A percentile compares a stretch with the other conserved stretches of the same genome.
phyloP scores from a whole-genome alignment of 2,113 vertebrate genomes.

The Ceyx margarethae region DNA sequence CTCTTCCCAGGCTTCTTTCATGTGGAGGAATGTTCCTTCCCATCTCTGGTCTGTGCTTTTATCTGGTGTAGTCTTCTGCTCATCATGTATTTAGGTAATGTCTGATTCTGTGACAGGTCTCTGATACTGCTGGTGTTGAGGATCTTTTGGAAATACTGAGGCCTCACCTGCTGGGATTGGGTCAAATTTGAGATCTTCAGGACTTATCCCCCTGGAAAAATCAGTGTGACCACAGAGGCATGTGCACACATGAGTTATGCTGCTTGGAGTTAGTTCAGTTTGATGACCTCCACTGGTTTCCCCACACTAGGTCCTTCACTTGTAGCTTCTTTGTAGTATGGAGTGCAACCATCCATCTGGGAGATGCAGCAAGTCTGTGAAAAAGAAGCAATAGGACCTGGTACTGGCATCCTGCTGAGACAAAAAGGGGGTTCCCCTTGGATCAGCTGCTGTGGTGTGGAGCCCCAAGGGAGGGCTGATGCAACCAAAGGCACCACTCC shows the following conservation, averaged over 20 bases:
- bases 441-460: background rate
- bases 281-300: background rate
- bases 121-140: background rate
- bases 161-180: background rate
- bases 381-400: rapidly evolving
- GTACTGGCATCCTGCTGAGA: background rate
- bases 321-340: background rate
- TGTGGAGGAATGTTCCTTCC: background rate
- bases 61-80: rapidly evolving
- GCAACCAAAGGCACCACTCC: background rate
- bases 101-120: background rate
- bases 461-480: background rate
- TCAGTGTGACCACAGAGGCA: background rate
- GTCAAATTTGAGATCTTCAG: background rate
- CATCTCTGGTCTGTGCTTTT: rapidly evolving
- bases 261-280: background rate
- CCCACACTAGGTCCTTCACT: background rate
- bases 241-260: rapidly evolving
- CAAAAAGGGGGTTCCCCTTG: background rate
- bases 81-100: rapidly evolving
- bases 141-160: background rate
- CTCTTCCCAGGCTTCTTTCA: background rate
- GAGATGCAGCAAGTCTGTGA: background rate
- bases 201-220: background rate
- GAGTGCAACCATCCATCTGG: rapidly evolving